A percentile compares a stretch with the other conserved stretches of the same genome.
These are phyloP conservation scores for Zosterops pallidus DNA, from an alignment of 2,113 vertebrate genomes.

Conservation along the genomic window DNA sequence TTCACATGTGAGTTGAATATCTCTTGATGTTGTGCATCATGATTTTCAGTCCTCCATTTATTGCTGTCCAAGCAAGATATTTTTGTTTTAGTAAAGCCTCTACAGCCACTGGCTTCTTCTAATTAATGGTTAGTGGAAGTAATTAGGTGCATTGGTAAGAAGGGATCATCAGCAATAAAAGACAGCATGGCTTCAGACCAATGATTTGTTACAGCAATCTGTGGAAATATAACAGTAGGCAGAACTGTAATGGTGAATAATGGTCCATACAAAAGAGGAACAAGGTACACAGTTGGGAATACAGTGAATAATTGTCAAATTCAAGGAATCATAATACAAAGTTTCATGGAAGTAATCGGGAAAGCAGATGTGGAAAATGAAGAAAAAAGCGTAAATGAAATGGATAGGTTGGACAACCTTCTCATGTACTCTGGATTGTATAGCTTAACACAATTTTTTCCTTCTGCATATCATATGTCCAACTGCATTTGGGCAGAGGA, in stretches of 20 bases:
- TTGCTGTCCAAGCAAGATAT: neutral
- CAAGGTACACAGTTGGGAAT: neutral
- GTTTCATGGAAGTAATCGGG: neutral
- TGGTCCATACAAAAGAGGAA: neutral
- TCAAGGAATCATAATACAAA: neutral
- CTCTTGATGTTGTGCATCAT: neutral
- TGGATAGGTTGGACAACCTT: neutral
- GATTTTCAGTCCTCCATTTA: neutral
- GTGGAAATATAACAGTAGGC: neutral
- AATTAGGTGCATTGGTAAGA: neutral
- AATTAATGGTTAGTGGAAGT: neutral
- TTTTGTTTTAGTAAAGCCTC: neutral
- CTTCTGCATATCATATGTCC: neutral
- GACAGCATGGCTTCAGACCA: neutral
- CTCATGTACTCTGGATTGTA: neutral
- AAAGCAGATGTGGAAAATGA: neutral
- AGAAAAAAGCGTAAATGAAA: neutral
- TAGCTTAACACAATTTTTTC: neutral
- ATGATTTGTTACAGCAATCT: neutral
- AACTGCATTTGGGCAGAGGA: neutral
- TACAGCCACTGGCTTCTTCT: neutral
- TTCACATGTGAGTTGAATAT: accelerated
- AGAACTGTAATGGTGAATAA: neutral
- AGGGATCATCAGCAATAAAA: neutral
- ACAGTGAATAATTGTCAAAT: neutral